A percentile compares a stretch with the other conserved stretches of the same genome.
Evolutionary conservation across 2,888 invertebrate genomes (phyloP).

Genomic region (Nemotelus nigrinus): DNA sequence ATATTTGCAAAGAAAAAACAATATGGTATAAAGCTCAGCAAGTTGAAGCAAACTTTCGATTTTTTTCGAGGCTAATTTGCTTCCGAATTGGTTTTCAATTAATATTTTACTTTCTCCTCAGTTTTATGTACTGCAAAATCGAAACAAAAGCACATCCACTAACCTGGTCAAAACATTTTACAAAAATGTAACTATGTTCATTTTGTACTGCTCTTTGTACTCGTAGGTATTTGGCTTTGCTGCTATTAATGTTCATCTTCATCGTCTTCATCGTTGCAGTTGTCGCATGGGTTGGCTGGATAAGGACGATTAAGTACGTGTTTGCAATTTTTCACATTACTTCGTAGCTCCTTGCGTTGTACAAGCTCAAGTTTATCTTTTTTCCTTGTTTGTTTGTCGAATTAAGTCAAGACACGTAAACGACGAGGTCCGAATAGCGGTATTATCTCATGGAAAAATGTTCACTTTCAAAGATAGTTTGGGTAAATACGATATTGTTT

Average conservation of each 20-base stretch:
- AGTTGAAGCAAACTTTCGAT: no score
- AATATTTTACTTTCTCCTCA: no score
- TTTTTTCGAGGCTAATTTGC: no score
- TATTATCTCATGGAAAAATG: constrained; percentile 34
- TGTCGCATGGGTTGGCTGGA: constrained; percentile 29
- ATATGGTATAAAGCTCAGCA: no score
- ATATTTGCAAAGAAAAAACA: no score
- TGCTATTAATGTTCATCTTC: constrained; percentile 21
- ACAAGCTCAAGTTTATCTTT: constrained; percentile 11
- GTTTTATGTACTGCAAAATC: no score
- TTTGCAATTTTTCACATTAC: constrained; percentile 44
- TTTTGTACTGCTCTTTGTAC: not conserved
- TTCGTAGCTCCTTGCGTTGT: constrained; percentile 12
- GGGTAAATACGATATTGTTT: not conserved
- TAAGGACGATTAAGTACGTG: constrained; percentile 41
- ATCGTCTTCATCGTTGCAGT: not conserved
- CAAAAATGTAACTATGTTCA: not conserved
- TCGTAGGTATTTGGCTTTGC: constrained; percentile 25
- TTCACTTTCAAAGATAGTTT: constrained; percentile 31
- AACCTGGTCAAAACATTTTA: not conserved
- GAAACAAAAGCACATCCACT: no score
- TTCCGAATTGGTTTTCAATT: no score
- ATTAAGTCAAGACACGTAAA: constrained; percentile 26
- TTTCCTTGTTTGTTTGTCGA: constrained; percentile 38
- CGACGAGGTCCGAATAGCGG: constrained; percentile 23